Conservation (phyloP, 1,140 invertebrate genomes). For the Nasonia giraulti region DNA sequence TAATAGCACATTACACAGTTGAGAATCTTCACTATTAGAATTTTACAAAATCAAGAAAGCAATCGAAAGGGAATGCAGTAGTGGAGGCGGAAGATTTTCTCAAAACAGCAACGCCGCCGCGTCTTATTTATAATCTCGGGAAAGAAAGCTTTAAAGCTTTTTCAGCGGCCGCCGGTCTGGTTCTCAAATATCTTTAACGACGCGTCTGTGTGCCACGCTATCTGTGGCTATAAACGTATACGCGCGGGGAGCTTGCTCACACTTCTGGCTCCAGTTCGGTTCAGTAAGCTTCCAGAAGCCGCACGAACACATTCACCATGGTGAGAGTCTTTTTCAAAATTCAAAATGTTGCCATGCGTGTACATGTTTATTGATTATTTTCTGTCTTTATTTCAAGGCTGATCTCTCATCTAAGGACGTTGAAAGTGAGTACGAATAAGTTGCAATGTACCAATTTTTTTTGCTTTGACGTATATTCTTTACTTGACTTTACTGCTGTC, state of each 20-base stretch:
- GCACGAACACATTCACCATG: conserved; percentile 75
- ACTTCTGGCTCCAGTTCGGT: conserved; percentile 84
- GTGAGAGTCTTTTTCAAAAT: conserved; percentile 72
- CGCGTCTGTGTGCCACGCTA: conserved; percentile 74
- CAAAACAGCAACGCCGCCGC: background rate
- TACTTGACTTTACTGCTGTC: no score
- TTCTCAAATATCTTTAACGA: conserved; percentile 61
- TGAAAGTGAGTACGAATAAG: conserved; percentile 80
- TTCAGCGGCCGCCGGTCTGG: background rate
- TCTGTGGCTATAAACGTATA: conserved; percentile 83
- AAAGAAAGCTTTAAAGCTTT: conserved; percentile 10
- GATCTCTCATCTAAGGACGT: conserved; percentile 83
- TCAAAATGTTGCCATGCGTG: background rate
- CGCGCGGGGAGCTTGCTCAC: conserved; percentile 78
- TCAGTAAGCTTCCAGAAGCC: conserved; percentile 79
- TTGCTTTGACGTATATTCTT: no score
- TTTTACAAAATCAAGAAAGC: background rate
- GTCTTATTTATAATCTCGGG: conserved; percentile 17
- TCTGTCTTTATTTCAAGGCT: conserved; percentile 76
- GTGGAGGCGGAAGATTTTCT: background rate
- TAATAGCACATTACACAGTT: no score
- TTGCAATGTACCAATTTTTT: background rate
- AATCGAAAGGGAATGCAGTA: background rate
- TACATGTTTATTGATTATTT: background rate
- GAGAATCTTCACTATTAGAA: background rate